Conservation (phyloP, 2,797 vertebrate species). For the Phrynocephalus vlangalii region DNA sequence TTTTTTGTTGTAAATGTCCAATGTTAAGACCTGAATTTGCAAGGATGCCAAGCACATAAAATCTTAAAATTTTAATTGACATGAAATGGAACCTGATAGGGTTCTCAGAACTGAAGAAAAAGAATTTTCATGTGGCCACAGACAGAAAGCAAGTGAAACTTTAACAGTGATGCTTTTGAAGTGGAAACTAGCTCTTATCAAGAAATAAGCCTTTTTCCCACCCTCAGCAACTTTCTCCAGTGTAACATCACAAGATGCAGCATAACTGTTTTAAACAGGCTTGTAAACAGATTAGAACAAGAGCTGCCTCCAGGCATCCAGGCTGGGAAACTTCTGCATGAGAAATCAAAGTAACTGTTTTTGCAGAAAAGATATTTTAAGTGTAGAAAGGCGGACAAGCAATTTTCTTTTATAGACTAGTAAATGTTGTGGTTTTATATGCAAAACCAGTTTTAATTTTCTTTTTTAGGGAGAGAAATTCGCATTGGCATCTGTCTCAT, state of each 20-base stretch:
- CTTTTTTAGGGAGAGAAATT: not conserved
- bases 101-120: not conserved
- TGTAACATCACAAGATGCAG: not conserved
- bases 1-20: not conserved
- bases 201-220: not conserved
- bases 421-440: not conserved
- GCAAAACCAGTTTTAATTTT: not conserved
- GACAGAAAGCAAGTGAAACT: not conserved
- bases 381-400: not conserved
- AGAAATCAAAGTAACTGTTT: not conserved
- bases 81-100: not conserved
- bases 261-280: not conserved
- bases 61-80: not conserved
- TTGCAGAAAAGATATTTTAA: not conserved
- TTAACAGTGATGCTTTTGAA: not conserved
- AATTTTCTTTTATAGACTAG: not conserved
- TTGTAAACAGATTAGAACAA: constrained; percentile 5
- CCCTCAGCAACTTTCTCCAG: not conserved
- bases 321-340: not conserved
- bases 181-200: not conserved
- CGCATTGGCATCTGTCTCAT: not conserved
- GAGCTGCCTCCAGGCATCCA: not conserved
- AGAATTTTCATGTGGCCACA: not conserved
- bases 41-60: not conserved
- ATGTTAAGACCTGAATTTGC: not conserved